Evolutionary conservation across 2,113 vertebrate genomes (phyloP).

Genomic region (Megaceryle maxima): DNA sequence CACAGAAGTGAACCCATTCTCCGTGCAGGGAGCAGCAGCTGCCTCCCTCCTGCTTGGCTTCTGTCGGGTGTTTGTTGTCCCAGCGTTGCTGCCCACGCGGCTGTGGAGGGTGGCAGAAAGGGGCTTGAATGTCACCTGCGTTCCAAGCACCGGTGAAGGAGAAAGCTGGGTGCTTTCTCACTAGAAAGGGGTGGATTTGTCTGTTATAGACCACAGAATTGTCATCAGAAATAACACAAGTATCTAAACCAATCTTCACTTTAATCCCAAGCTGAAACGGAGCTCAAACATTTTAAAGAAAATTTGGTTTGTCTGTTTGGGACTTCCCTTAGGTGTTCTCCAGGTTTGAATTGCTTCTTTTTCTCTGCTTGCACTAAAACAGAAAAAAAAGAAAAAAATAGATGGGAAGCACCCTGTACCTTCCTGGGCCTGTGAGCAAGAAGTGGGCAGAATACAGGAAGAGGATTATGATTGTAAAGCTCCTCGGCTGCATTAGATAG

Average conservation of each 20-base stretch:
- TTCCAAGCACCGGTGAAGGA: background rate
- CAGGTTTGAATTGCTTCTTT: background rate
- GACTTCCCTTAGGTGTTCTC: background rate
- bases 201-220: background rate
- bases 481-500: background rate
- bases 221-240: background rate
- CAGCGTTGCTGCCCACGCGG: fast-evolving
- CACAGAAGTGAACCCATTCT: background rate
- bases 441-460: background rate
- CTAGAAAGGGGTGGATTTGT: background rate
- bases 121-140: background rate
- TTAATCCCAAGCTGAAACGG: background rate
- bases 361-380: background rate
- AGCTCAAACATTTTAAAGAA: background rate
- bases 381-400: background rate
- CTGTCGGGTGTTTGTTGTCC: background rate
- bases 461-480: background rate
- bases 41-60: background rate
- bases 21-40: background rate
- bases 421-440: background rate
- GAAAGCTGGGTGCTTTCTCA: background rate
- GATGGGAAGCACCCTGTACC: background rate
- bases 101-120: fast-evolving
- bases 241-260: background rate
- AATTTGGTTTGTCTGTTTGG: background rate